Percentiles rank a stretch among this genome's conserved stretches.
phyloP scores from a whole-genome alignment of 2,888 invertebrate genomes.

The Monoplex corrugatus region DNA sequence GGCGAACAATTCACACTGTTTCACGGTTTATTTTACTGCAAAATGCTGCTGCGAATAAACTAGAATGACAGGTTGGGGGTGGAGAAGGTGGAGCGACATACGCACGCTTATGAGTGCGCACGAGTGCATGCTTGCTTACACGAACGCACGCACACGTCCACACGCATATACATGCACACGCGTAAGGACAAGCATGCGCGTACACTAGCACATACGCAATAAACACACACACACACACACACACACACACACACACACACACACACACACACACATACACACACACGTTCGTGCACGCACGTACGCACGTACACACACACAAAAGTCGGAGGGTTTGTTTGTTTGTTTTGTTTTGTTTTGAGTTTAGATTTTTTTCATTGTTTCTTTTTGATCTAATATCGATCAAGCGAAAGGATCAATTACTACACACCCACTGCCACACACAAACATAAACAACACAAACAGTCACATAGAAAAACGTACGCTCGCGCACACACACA shows the following conservation, averaged over 20 bases:
- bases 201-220: neutral
- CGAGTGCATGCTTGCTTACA: neutral
- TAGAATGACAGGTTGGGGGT: no score
- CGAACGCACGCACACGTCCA: neutral
- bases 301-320: neutral
- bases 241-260: conserved; percentile 13
- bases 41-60: no score
- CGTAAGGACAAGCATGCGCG: neutral
- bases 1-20: neutral
- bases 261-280: neutral
- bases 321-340: neutral
- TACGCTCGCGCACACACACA: no score
- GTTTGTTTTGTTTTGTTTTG: neutral
- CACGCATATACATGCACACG: neutral
- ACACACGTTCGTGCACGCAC: neutral
- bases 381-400: neutral
- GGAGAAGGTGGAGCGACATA: no score
- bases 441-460: no score
- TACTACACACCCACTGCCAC: no score
- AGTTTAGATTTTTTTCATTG: neutral
- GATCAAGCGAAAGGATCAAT: no score
- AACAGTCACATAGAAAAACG: no score
- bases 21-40: neutral
- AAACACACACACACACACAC: conserved; percentile 1
- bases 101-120: neutral